Percentiles rank a stretch among this genome's conserved stretches.
These are phyloP conservation scores for Conomelus anceps DNA, from an alignment of 2,888 invertebrate genomes.

Conservation along the genomic window DNA sequence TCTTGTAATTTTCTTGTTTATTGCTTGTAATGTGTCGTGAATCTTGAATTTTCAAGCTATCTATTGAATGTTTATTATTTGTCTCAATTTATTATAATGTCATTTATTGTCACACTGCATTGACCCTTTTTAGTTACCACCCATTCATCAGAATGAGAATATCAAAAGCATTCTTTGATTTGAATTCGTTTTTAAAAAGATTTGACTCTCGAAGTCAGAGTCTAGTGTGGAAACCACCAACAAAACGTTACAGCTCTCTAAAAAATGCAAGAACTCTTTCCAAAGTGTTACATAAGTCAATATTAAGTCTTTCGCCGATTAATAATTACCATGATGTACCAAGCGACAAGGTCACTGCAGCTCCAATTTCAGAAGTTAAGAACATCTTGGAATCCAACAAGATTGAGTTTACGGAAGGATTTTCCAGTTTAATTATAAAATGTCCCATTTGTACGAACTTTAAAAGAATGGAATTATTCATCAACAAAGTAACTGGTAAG, in stretches of 20 bases:
- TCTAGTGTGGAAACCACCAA: background rate
- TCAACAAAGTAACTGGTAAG: slow-evolving; percentile 31
- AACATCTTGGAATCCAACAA: background rate
- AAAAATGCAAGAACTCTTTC: background rate
- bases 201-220: background rate
- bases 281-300: background rate
- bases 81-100: background rate
- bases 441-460: slow-evolving; percentile 22
- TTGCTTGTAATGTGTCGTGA: too few relatives aligned
- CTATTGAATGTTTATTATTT: too few relatives aligned
- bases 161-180: background rate
- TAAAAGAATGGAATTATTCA: slow-evolving; percentile 20
- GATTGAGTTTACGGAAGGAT: slow-evolving; percentile 28
- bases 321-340: background rate
- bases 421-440: slow-evolving; percentile 24
- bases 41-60: too few relatives aligned
- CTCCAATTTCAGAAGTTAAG: background rate
- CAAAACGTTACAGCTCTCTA: background rate
- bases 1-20: too few relatives aligned
- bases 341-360: background rate
- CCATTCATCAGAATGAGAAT: background rate
- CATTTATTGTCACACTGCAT: too few relatives aligned
- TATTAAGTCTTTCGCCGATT: background rate
- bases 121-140: background rate
- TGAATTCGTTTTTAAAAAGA: background rate